Conservation (phyloP, 2,888 invertebrate genomes). For the Thymelicus lineola region DNA sequence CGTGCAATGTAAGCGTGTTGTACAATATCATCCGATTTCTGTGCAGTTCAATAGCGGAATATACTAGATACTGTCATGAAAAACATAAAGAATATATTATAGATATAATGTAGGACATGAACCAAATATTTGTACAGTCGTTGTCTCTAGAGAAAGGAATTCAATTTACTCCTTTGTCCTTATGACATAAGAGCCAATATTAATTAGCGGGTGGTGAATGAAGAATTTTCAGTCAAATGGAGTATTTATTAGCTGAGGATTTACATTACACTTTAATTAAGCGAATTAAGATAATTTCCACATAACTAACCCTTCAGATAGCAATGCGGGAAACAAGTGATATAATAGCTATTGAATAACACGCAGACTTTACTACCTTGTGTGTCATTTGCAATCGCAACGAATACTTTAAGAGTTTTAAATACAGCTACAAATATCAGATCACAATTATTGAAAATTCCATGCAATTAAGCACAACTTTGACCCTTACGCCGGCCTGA, state of each 20-base stretch:
- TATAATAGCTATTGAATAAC: constrained; percentile 3
- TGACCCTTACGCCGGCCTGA: not conserved
- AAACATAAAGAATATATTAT: not conserved
- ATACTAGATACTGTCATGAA: not conserved
- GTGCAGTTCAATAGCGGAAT: not conserved
- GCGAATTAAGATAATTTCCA: not conserved
- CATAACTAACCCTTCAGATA: not conserved
- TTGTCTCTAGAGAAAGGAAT: not conserved
- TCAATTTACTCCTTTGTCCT: not conserved
- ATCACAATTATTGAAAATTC: not conserved
- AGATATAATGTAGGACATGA: not conserved
- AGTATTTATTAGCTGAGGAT: no score
- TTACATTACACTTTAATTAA: no score
- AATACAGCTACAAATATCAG: not conserved
- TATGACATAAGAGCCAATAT: not conserved
- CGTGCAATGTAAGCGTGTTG: not conserved
- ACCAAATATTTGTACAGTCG: not conserved
- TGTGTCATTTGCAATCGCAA: not conserved
- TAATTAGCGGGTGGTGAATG: not conserved
- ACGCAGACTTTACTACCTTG: not conserved
- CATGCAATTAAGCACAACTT: constrained; percentile 1
- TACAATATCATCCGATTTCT: constrained; percentile 9
- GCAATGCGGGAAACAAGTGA: not conserved
- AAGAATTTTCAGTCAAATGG: not conserved
- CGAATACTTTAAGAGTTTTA: not conserved